A percentile compares a stretch with the other conserved stretches of the same genome.
These are phyloP conservation scores for Carcina quercana DNA, from an alignment of 2,888 invertebrate genomes.

Conservation along the genomic window DNA sequence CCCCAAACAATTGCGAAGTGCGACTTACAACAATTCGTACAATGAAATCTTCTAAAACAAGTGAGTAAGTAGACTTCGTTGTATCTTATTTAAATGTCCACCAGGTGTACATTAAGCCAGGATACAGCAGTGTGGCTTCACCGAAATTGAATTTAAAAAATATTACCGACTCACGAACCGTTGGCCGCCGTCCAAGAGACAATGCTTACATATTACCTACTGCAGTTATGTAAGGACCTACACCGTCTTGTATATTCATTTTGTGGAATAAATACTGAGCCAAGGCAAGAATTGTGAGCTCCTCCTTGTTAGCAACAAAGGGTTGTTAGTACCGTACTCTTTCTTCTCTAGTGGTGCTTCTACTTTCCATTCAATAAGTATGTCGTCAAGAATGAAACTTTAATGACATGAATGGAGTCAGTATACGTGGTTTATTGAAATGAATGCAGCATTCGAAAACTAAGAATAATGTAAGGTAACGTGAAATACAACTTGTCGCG, in stretches of 20 bases:
- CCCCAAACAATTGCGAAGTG: too few relatives aligned
- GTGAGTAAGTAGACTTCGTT: constrained; percentile 46
- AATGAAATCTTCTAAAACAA: too few relatives aligned
- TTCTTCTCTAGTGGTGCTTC: too few relatives aligned
- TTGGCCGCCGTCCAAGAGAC: constrained; percentile 70
- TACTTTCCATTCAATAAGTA: too few relatives aligned
- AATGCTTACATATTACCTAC: constrained; percentile 24
- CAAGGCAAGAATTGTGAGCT: constrained; percentile 22
- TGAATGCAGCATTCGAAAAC: too few relatives aligned
- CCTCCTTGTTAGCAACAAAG: constrained; percentile 39
- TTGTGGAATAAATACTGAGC: constrained; percentile 53
- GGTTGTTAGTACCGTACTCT: too few relatives aligned
- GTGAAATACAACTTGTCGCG: too few relatives aligned
- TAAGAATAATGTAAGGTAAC: too few relatives aligned
- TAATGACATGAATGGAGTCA: too few relatives aligned
- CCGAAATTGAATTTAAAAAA: constrained; percentile 74
- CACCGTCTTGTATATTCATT: constrained; percentile 63
- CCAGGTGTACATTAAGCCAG: constrained; percentile 71
- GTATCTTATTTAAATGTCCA: constrained; percentile 67
- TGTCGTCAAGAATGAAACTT: too few relatives aligned
- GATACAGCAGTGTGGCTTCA: constrained; percentile 65
- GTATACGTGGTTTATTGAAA: too few relatives aligned
- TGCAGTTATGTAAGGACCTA: constrained; percentile 44
- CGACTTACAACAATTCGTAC: too few relatives aligned
- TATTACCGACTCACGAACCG: constrained; percentile 64